phyloP scores from a whole-genome alignment of 2,113 vertebrate species.

The Planiliza haematocheilus region DNA sequence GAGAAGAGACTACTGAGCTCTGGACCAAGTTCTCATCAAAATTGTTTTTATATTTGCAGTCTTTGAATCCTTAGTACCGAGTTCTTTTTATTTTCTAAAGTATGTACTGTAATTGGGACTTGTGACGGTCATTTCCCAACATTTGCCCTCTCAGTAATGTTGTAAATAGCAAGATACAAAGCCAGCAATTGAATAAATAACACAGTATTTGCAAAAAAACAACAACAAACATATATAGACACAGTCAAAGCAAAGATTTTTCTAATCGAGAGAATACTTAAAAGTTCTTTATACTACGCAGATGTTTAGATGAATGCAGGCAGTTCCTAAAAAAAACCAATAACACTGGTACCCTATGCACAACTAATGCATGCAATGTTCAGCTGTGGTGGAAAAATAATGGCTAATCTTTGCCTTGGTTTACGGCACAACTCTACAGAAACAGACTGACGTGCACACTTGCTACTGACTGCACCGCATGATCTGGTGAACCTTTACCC shows the following conservation, averaged over 20 bases:
- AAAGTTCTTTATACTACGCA: slow-evolving; percentile 56
- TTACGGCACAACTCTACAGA: slow-evolving; percentile 47
- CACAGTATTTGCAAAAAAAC: slow-evolving; percentile 61
- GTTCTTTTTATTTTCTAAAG: slow-evolving; percentile 73
- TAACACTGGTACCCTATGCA: slow-evolving; percentile 74
- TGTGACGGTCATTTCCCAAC: slow-evolving; percentile 67
- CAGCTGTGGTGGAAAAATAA: slow-evolving; percentile 45
- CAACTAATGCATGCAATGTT: slow-evolving; percentile 69
- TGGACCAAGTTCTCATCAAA: slow-evolving; percentile 70
- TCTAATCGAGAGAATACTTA: slow-evolving; percentile 37
- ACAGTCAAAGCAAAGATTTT: slow-evolving; percentile 43
- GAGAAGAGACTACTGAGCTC: slow-evolving; percentile 50
- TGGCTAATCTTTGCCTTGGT: slow-evolving; percentile 52
- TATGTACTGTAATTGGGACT: slow-evolving; percentile 75
- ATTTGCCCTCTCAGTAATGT: slow-evolving; percentile 61
- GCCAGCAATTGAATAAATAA: slow-evolving; percentile 72
- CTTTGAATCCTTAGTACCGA: slow-evolving; percentile 50
- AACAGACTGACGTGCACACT: slow-evolving; percentile 25
- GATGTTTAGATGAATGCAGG: slow-evolving; percentile 63
- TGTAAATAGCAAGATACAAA: slow-evolving; percentile 73
- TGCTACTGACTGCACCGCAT: slow-evolving; percentile 16
- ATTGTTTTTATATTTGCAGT: slow-evolving; percentile 76
- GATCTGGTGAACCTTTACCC: slow-evolving; percentile 52
- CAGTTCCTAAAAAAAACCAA: slow-evolving; percentile 55
- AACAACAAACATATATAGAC: slow-evolving; percentile 4